Conservation (phyloP, 2,888 invertebrate species). For the Lasioglossum lativentre region DNA sequence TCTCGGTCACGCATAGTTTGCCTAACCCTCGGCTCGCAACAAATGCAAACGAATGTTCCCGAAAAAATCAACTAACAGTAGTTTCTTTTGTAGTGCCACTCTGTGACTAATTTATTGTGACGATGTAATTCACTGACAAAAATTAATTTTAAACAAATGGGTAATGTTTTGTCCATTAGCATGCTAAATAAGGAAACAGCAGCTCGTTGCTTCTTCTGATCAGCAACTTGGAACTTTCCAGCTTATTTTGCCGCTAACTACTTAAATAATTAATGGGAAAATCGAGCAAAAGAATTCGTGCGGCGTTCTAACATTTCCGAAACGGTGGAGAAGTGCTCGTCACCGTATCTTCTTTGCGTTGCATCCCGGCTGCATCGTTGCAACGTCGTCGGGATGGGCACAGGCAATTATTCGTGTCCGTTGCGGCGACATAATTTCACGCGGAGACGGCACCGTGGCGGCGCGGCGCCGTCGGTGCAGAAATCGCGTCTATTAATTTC, state of each 20-base stretch:
- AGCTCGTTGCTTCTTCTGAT: not conserved
- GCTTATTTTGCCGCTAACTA: not conserved
- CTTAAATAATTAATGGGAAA: not conserved
- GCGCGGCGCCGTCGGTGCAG: constrained; percentile 6
- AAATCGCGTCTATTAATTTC: constrained; percentile 57
- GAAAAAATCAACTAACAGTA: not conserved
- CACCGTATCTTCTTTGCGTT: not conserved
- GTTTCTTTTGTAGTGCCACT: not conserved
- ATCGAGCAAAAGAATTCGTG: not conserved
- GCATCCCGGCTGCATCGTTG: not conserved
- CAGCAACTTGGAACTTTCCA: not conserved
- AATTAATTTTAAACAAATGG: too few species aligned
- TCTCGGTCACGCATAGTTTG: too few species aligned
- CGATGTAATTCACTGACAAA: not conserved
- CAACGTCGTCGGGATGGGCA: not conserved
- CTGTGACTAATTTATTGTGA: too few species aligned
- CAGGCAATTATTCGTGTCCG: constrained; percentile 32
- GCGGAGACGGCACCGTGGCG: constrained; percentile 14
- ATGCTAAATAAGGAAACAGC: not conserved
- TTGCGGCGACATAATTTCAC: constrained; percentile 39
- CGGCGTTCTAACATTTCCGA: not conserved
- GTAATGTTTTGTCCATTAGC: not conserved
- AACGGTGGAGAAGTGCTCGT: not conserved
- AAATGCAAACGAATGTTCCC: not conserved
- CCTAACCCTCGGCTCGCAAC: too few species aligned